phyloP scores from a whole-genome alignment of 2,113 vertebrate genomes.

The Gopherus flavomarginatus region DNA sequence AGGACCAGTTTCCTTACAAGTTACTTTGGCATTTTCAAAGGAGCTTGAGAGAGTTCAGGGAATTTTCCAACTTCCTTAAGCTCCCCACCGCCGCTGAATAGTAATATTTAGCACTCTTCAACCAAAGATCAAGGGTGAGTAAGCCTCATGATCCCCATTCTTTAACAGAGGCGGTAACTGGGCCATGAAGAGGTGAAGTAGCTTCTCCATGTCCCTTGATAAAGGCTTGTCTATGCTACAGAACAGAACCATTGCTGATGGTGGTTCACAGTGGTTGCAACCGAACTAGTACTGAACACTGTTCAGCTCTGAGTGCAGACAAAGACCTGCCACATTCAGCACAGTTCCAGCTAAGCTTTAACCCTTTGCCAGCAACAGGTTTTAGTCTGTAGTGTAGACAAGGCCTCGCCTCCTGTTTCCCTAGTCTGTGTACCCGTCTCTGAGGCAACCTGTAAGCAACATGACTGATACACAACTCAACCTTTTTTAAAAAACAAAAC shows the following conservation, averaged over 20 bases:
- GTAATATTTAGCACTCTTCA: background rate
- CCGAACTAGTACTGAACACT: background rate
- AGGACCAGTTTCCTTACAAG: background rate
- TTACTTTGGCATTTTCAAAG: background rate
- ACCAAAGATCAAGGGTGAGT: background rate
- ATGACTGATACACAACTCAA: background rate
- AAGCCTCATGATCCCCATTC: background rate
- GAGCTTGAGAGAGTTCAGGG: background rate
- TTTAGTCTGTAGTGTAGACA: rapidly evolving
- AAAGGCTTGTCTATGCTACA: background rate
- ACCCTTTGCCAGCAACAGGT: background rate
- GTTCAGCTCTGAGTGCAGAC: background rate
- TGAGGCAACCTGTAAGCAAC: background rate
- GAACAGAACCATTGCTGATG: background rate
- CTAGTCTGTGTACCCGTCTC: rapidly evolving
- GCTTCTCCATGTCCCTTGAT: background rate
- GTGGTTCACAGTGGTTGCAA: background rate
- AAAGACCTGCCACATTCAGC: background rate
- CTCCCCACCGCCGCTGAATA: background rate
- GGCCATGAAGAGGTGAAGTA: background rate
- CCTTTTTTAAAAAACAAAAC: background rate
- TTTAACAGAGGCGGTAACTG: rapidly evolving
- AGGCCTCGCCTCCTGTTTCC: background rate
- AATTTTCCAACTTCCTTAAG: background rate
- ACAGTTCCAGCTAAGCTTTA: background rate